Base-by-base conservation (phyloP, 2,888 invertebrate species). In the Cryptocheilus praepositus region DNA sequence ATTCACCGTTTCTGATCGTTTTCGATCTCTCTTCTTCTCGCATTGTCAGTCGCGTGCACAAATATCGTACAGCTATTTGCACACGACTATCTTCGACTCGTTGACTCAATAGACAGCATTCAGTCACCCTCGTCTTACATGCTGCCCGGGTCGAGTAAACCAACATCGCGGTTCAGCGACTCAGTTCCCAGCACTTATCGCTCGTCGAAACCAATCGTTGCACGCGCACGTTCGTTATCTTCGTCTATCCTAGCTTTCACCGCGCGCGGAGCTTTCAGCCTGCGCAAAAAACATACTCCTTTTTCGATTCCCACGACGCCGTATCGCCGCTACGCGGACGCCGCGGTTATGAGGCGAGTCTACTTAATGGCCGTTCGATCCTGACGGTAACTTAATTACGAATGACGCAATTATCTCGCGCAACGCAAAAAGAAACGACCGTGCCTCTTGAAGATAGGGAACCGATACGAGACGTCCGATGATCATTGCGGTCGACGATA, bases 1-100 rank as follows among this genome's bases (percentile, higher is more conserved):
- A 66, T 59, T 70, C 59, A n/a, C 73, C 70, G 70, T 72, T 70
- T 63, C 59, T 64, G 55, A 55, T 58, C 71, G 70, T 74, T 46
- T 22, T 77, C 69, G 56, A 66, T 64, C 71, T 68, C 67, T 51
- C 55, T 51, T 60, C 61, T 61, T 63, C 61, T 59, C 67, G 67
- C 68, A 36, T 36, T 36, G 36, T 7, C 4, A 36, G 36, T 4
- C 2, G 25, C 25, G 25, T 25, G 25, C 52, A 53, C 45, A 51
- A 28, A 55, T 46, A 28, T 74, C 60, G 63, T 2, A 18, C 16
- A 19, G 4, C 16, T 7, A 51, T 68, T 63, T 58, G 60, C 73
- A 66, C 55, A 67, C 73, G 64, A 62, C 61, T 64, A 70, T 73
- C 67, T 63, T 70, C 64, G 61, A 72, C 67, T 68, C 63, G 51